Percentiles rank a stretch among this genome's conserved stretches.
Conservation (phyloP, 2,113 vertebrate genomes). For the Megaceryle maxima region DNA sequence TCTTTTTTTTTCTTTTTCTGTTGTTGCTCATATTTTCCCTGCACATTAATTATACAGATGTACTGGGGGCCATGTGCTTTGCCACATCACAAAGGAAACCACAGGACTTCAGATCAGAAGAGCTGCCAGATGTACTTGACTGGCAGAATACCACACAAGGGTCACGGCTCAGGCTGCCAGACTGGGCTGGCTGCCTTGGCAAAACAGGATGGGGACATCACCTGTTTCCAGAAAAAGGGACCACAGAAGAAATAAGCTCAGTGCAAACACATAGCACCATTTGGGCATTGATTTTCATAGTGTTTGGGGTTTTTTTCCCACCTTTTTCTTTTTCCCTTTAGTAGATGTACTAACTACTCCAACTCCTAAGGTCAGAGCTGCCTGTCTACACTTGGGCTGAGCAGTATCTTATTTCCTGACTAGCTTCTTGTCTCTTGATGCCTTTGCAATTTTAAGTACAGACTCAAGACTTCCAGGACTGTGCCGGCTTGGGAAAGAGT, state of each 20-base stretch:
- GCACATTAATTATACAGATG: conserved; percentile 54
- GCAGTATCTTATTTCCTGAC: neutral
- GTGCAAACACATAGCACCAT: neutral
- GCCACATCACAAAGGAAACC: conserved; percentile 62
- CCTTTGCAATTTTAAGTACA: neutral
- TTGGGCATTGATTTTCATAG: neutral
- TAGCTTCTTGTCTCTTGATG: neutral
- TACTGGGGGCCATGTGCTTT: conserved; percentile 46
- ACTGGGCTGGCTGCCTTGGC: neutral
- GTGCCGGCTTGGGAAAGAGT: neutral
- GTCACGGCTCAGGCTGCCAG: neutral
- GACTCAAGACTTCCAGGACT: neutral
- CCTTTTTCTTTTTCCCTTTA: neutral
- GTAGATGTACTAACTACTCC: neutral
- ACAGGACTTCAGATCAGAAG: conserved; percentile 48
- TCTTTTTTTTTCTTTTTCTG: neutral
- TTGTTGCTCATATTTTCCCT: conserved; percentile 34
- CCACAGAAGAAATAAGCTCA: neutral
- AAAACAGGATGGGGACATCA: neutral
- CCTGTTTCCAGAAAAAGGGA: neutral
- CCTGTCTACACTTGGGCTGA: neutral
- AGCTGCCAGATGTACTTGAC: conserved; percentile 51
- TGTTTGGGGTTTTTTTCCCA: neutral
- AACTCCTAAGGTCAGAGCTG: neutral
- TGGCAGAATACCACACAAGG: neutral